Evolutionary conservation across 2,797 vertebrate genomes (phyloP), one percentile per base, ranked within the genome.

Genomic region (Premnoplex brunnescens): DNA sequence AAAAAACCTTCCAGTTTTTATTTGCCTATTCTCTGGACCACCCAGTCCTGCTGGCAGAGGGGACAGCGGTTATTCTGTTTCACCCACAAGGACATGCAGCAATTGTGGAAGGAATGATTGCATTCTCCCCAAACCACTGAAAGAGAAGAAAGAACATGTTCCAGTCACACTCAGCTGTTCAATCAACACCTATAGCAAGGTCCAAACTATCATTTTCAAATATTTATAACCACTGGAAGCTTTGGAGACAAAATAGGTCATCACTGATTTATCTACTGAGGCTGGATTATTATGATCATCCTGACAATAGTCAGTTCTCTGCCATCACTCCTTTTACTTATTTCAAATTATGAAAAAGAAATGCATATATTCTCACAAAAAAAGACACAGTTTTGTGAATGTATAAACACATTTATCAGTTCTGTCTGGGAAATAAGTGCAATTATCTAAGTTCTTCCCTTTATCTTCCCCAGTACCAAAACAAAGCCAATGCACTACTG

Each of bases 71-170:
- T 99, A 98, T 99, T 99, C 98, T 99, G 99, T 97, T 99, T 99
- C 97, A 99, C 99, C 99, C 99, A 99, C 66, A 99, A 98, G 62
- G 99, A 99, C 99, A 99, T 99, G 98, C 99, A 99, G 98, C 99
- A 99, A 86, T 99, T 99, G 94, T 99, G 99, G 97, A 99, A 99
- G 93, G 99, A 99, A 97, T 99, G 99, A 96, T 99, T 99, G 97
- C 99, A 99, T 91, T 99, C 99, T 96, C 99, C 99, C 99, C 99
- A 99, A 44, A 99, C 99, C 93, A 99, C 99, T 99, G 97, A 87
- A 97, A 97, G 80, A 97, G 58, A 97, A 91, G 73, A 92, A 86
- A 93, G 85, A 90, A 95, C 56, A 95, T 5, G n/a, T 79, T 96
- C 89, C 64, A 95, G 91, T 90, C 94, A 96, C 46, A 75, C 43